Conservation (phyloP, 2,797 vertebrate species). For the Columba guinea region DNA sequence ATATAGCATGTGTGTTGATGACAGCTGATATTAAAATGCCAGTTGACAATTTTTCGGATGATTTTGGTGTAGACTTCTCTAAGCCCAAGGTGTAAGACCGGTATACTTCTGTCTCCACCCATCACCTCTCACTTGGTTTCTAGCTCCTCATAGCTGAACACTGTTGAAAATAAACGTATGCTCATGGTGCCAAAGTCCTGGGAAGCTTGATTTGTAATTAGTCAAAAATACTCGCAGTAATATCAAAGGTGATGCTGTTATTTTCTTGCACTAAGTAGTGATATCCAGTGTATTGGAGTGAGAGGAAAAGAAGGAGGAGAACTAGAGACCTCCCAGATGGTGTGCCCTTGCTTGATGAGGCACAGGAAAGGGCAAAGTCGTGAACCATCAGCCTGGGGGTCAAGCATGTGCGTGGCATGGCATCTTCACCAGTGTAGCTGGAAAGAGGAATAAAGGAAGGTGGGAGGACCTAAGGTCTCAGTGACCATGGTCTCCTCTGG, state of each 20-base stretch:
- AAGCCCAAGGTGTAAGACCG: background rate
- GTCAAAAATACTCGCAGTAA: background rate
- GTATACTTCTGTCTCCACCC: background rate
- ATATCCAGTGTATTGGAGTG: background rate
- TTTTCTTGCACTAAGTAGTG: background rate
- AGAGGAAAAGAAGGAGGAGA: background rate
- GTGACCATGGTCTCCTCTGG: background rate
- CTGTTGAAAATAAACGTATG: background rate
- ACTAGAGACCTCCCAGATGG: background rate
- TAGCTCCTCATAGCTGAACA: background rate
- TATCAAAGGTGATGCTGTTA: background rate
- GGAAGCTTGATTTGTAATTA: background rate
- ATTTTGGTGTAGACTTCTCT: background rate
- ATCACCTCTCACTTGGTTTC: background rate
- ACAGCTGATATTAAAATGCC: background rate
- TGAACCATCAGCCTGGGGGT: background rate
- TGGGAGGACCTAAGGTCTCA: background rate
- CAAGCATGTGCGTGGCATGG: background rate
- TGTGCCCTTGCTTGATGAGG: background rate
- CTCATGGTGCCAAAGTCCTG: background rate
- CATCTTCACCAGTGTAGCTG: background rate
- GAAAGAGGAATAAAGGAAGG: background rate
- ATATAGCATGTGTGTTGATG: background rate
- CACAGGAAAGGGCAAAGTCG: background rate
- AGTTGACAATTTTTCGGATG: fast-evolving